phyloP scores from a whole-genome alignment of 1,140 invertebrate species.

The Drosophila tani region DNA sequence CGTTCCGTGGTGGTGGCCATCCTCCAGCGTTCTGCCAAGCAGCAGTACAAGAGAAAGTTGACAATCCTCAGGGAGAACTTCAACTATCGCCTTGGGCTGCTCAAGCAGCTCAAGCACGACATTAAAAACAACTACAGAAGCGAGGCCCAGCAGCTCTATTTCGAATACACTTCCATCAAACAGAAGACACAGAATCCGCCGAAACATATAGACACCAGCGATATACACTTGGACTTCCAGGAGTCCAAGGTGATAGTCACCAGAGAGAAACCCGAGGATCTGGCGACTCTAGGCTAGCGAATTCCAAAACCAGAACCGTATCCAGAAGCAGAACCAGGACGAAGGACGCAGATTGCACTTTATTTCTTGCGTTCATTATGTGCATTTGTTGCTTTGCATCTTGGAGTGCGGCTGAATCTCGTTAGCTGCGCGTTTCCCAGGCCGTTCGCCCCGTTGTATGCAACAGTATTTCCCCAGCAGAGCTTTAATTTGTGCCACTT shows the following conservation, averaged over 20 bases:
- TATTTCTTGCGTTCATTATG: constrained; percentile 36
- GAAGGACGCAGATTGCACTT: neutral
- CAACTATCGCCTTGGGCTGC: constrained; percentile 15
- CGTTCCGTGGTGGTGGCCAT: neutral
- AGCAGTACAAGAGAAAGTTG: constrained; percentile 20
- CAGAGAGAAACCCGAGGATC: neutral
- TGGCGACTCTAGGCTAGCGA: neutral
- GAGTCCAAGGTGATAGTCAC: neutral
- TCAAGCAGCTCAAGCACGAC: constrained; percentile 35
- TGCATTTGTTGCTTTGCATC: constrained; percentile 34
- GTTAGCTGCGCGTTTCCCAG: constrained; percentile 4
- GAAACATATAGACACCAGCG: neutral
- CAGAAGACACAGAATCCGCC: neutral
- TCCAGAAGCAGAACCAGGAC: neutral
- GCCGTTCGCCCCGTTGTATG: constrained; percentile 37
- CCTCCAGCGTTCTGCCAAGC: constrained; percentile 9
- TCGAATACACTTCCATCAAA: constrained; percentile 11
- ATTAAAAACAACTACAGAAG: constrained; percentile 21
- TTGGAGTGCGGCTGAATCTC: constrained; percentile 19
- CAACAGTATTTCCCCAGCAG: constrained; percentile 40
- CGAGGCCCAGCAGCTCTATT: constrained; percentile 34
- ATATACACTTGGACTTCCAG: neutral
- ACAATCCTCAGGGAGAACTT: constrained; percentile 17
- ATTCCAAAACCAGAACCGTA: neutral
- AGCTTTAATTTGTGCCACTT: constrained; percentile 68